Conservation (phyloP, 2,113 vertebrate species). For the Callospermophilus lateralis region DNA sequence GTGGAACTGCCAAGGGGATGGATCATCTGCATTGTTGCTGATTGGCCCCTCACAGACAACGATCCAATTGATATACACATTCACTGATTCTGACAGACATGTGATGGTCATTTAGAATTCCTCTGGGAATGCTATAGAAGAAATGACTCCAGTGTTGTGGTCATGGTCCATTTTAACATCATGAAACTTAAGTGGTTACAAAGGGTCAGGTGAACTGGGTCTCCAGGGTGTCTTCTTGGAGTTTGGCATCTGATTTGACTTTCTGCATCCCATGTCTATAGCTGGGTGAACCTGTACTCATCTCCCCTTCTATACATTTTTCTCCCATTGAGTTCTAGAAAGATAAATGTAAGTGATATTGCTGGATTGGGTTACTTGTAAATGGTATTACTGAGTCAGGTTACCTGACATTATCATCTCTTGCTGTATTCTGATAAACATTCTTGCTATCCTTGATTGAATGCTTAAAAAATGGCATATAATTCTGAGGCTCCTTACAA, state of each 20-base stretch:
- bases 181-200: conserved; percentile 93
- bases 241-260: neutral
- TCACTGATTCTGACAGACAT: conserved; percentile 94
- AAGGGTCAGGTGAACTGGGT: conserved; percentile 93
- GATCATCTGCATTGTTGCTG: conserved; percentile 86
- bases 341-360: neutral
- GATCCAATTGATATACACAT: conserved; percentile 94
- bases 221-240: conserved; percentile 91
- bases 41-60: conserved; percentile 95
- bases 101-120: conserved; percentile 96
- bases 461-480: neutral
- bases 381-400: neutral
- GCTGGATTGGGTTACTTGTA: neutral
- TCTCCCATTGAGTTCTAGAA: neutral
- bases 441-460: neutral
- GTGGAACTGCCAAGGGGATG: neutral
- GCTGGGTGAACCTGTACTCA: neutral
- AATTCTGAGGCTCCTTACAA: neutral
- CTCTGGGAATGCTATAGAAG: conserved; percentile 93
- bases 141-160: conserved; percentile 94
- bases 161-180: conserved; percentile 96
- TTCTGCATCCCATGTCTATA: neutral
- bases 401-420: neutral
- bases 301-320: neutral
- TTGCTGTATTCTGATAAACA: neutral